Evolutionary conservation across 2,113 vertebrate species (phyloP).

Genomic region (Lampris megalopsis): DNA sequence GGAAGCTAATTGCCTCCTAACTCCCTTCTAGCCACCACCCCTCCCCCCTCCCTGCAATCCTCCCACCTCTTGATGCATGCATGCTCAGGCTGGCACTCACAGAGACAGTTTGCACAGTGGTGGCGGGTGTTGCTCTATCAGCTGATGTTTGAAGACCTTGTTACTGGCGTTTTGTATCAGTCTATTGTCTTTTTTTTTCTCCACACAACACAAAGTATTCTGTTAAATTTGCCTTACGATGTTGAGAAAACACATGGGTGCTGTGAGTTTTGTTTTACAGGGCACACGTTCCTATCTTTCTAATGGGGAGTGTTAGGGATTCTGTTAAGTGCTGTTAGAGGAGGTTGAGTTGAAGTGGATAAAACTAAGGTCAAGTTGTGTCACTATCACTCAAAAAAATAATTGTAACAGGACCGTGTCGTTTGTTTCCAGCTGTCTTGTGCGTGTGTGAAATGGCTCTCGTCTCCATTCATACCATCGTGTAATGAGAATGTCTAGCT

Average conservation of each 20-base stretch:
- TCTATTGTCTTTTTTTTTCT: not conserved
- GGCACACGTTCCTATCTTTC: not conserved
- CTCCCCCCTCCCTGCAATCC: not conserved
- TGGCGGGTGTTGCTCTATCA: conserved; percentile 20
- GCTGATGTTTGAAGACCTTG: conserved; percentile 2
- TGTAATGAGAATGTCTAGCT: conserved; percentile 14
- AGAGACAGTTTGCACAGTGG: conserved; percentile 41
- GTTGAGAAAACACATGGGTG: conserved; percentile 35
- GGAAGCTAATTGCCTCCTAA: not conserved
- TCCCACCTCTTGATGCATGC: conserved; percentile 39
- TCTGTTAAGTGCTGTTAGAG: conserved; percentile 10
- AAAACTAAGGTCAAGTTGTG: conserved; percentile 9
- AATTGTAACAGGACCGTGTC: conserved; percentile 43
- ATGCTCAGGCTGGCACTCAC: conserved; percentile 52
- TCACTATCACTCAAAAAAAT: conserved; percentile 38
- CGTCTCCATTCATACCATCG: conserved; percentile 19
- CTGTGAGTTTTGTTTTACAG: conserved; percentile 12
- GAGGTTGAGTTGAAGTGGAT: conserved; percentile 24
- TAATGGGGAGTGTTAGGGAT: not conserved
- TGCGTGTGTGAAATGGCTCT: conserved; percentile 39
- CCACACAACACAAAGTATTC: conserved; percentile 17
- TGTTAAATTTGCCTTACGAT: conserved; percentile 69
- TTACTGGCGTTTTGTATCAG: conserved; percentile 10
- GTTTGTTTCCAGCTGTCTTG: conserved; percentile 45
- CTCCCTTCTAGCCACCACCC: no score